Conservation (phyloP, 1,140 invertebrate species). For the Leguminivora glycinivorella region DNA sequence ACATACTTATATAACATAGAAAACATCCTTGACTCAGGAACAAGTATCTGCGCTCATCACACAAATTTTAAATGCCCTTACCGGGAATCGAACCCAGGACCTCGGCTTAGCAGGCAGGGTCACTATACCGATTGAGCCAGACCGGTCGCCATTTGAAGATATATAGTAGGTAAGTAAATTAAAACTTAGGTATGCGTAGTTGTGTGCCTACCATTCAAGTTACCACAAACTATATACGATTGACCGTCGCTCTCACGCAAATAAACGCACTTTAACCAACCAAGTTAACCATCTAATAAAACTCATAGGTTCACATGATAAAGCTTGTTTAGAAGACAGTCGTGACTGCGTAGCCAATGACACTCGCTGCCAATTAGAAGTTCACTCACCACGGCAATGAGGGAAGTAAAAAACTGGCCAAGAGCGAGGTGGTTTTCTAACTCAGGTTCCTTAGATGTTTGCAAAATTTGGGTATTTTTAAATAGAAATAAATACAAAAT, state of each 20-base stretch:
- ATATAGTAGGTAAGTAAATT: no score
- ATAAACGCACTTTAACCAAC: constrained; percentile 9
- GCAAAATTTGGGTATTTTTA: not conserved
- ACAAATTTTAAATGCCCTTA: no score
- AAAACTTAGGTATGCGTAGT: no score
- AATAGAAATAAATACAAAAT: not conserved
- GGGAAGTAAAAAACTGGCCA: constrained; percentile 29
- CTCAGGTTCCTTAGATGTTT: not conserved
- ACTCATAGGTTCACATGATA: constrained; percentile 28
- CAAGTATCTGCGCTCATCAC: no score
- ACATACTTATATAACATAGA: no score
- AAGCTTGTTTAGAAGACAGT: constrained; percentile 27
- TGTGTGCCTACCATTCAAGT: not conserved
- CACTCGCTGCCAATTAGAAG: constrained; percentile 56
- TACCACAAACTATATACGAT: not conserved
- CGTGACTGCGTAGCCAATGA: constrained; percentile 45
- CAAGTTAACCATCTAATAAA: constrained; percentile 12
- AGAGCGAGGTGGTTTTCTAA: not conserved
- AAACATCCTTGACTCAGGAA: no score
- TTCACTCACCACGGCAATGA: constrained; percentile 48
- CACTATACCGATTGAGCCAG: no score
- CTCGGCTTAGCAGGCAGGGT: no score
- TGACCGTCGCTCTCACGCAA: not conserved
- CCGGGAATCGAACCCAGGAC: no score
- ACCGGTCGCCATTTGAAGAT: no score